phyloP scores from a whole-genome alignment of 2,113 vertebrate species.

The Australoheros scitulus region DNA sequence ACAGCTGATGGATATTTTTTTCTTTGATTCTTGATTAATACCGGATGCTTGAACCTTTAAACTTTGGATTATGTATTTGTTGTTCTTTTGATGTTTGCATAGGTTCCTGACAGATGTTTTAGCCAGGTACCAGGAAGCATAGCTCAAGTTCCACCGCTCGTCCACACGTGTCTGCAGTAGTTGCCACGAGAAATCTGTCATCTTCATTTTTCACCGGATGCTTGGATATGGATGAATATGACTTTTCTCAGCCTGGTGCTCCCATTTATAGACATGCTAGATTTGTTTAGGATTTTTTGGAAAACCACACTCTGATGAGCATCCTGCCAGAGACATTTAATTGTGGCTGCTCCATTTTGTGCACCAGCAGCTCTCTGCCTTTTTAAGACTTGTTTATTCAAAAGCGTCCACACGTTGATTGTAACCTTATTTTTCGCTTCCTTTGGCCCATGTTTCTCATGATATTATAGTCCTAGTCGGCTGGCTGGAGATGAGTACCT shows the following conservation, averaged over 20 bases:
- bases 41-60: slow-evolving; percentile 11
- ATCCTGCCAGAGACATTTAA: slow-evolving; percentile 76
- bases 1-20: slow-evolving; percentile 28
- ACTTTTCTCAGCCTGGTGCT: slow-evolving; percentile 49
- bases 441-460: slow-evolving; percentile 19
- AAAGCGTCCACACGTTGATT: slow-evolving; percentile 73
- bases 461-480: background rate
- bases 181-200: slow-evolving; percentile 22
- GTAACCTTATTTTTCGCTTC: slow-evolving; percentile 39
- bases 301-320: slow-evolving; percentile 80
- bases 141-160: slow-evolving; percentile 48
- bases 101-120: slow-evolving; percentile 44
- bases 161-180: slow-evolving; percentile 44
- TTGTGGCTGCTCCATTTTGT: slow-evolving; percentile 70
- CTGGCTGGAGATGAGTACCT: background rate
- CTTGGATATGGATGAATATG: slow-evolving; percentile 51
- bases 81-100: slow-evolving; percentile 40
- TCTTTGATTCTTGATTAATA: slow-evolving; percentile 46
- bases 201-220: slow-evolving; percentile 41
- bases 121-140: slow-evolving; percentile 43
- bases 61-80: slow-evolving; percentile 50
- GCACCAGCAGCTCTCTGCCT: slow-evolving; percentile 53
- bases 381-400: slow-evolving; percentile 76
- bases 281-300: slow-evolving; percentile 71
- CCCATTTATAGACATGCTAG: slow-evolving; percentile 63